These are phyloP conservation scores for Chaetorhynchus papuensis DNA, from an alignment of 2,113 vertebrate species.

Conservation along the genomic window DNA sequence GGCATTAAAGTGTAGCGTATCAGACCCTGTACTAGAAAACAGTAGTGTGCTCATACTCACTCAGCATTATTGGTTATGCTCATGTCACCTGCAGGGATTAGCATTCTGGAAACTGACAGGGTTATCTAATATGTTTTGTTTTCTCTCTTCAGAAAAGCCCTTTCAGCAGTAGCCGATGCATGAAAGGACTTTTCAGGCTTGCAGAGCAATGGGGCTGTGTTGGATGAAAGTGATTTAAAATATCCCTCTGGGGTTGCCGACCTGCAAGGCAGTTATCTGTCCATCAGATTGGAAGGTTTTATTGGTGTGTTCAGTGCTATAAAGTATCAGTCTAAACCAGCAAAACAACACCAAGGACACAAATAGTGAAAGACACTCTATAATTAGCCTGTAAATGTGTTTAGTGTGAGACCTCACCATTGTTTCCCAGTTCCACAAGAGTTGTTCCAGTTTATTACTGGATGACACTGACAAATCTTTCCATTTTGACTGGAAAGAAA, in stretches of 20 bases:
- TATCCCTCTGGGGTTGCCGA: not conserved
- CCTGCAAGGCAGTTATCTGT: constrained; percentile 2
- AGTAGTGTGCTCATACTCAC: not conserved
- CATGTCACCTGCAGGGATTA: not conserved
- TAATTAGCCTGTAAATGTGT: not conserved
- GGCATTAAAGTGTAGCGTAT: not conserved
- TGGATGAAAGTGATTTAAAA: not conserved
- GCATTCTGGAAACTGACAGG: not conserved
- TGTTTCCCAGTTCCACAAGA: not conserved
- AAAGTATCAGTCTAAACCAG: not conserved
- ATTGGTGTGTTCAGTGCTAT: not conserved
- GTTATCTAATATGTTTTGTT: not conserved
- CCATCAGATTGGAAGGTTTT: constrained; percentile 19
- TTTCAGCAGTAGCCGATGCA: not conserved
- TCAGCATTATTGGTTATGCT: not conserved
- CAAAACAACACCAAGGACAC: not conserved
- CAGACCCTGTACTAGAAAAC: not conserved
- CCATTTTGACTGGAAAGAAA: not conserved
- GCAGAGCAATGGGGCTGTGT: not conserved
- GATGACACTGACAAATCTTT: not conserved
- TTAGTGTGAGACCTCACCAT: not conserved
- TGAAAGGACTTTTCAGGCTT: not conserved
- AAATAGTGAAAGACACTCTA: not conserved
- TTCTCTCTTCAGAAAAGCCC: not conserved
- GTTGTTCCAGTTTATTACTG: not conserved